Evolutionary conservation across 2,797 vertebrate genomes (phyloP).

Genomic region (Tauraco hartlaubi): DNA sequence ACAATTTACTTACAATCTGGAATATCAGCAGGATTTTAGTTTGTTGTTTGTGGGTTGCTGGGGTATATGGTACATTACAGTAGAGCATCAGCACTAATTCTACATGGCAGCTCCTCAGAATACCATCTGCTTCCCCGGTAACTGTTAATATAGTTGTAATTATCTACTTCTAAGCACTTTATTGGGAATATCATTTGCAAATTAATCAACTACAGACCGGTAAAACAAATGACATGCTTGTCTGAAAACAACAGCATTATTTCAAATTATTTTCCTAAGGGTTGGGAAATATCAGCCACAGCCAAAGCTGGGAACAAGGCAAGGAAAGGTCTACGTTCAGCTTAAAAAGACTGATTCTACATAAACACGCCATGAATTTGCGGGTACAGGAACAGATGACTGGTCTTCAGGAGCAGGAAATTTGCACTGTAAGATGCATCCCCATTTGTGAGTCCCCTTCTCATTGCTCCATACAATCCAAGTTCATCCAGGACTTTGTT

Average conservation of each 20-base stretch:
- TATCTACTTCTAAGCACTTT: slow-evolving; percentile 99
- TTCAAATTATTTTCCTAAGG: slow-evolving; percentile 78
- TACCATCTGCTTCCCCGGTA: slow-evolving; percentile 97
- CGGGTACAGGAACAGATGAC: background rate
- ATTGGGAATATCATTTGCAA: slow-evolving; percentile 97
- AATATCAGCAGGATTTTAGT: slow-evolving; percentile 85
- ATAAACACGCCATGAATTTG: background rate
- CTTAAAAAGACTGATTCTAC: background rate
- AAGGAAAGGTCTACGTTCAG: background rate
- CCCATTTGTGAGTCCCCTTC: background rate
- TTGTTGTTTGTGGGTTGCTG: slow-evolving; percentile 83
- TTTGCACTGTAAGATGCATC: background rate
- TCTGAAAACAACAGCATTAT: slow-evolving; percentile 81
- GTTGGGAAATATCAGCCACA: slow-evolving; percentile 50
- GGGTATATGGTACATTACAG: slow-evolving; percentile 93
- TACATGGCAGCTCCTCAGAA: slow-evolving; percentile 96
- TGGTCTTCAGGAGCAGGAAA: background rate
- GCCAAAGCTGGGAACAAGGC: background rate
- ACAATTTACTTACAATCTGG: slow-evolving; percentile 85
- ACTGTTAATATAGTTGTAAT: slow-evolving; percentile 99
- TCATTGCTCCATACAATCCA: background rate
- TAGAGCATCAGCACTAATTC: slow-evolving; percentile 95
- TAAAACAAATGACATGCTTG: slow-evolving; percentile 87
- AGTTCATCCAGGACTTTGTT: background rate
- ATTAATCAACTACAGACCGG: slow-evolving; percentile 94